A percentile compares a stretch with the other conserved stretches of the same genome.
Evolutionary conservation across 1,140 invertebrate genomes (phyloP).

Genomic region (Thalassaphorura encarpata): DNA sequence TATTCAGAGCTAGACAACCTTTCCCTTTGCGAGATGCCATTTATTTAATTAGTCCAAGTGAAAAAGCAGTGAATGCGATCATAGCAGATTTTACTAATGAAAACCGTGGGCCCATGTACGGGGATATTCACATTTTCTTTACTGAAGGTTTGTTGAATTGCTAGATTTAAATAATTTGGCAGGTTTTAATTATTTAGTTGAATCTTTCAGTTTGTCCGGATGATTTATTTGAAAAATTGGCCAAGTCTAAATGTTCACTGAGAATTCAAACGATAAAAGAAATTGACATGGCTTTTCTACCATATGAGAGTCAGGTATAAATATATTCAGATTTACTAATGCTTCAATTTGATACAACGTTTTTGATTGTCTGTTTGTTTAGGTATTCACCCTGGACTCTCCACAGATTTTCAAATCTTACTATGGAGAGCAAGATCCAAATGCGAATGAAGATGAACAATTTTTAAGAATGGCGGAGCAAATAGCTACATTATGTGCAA

Average conservation of each 20-base stretch:
- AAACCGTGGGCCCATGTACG: neutral
- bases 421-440: conserved; percentile 81
- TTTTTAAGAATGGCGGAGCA: conserved; percentile 68
- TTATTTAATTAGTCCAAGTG: conserved; percentile 21
- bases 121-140: conserved; percentile 17
- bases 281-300: conserved; percentile 99
- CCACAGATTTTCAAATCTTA: conserved; percentile 92
- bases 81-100: conserved; percentile 18
- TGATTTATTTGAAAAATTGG: conserved; percentile 90
- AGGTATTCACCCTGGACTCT: conserved; percentile 96
- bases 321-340: neutral
- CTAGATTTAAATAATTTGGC: no score
- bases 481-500: conserved; percentile 97
- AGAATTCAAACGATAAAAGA: conserved; percentile 99
- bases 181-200: neutral
- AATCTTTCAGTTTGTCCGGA: conserved; percentile 62
- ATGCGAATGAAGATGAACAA: conserved; percentile 57
- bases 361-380: conserved; percentile 8
- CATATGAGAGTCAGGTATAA: conserved; percentile 91
- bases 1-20: conserved; percentile 24
- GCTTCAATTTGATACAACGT: neutral
- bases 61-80: conserved; percentile 15
- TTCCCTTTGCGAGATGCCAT: conserved; percentile 26
- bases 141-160: conserved; percentile 20
- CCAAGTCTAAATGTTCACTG: conserved; percentile 86